Conservation (phyloP, 92 coral and sea anemone species). For the Galaxea fascicularis region DNA sequence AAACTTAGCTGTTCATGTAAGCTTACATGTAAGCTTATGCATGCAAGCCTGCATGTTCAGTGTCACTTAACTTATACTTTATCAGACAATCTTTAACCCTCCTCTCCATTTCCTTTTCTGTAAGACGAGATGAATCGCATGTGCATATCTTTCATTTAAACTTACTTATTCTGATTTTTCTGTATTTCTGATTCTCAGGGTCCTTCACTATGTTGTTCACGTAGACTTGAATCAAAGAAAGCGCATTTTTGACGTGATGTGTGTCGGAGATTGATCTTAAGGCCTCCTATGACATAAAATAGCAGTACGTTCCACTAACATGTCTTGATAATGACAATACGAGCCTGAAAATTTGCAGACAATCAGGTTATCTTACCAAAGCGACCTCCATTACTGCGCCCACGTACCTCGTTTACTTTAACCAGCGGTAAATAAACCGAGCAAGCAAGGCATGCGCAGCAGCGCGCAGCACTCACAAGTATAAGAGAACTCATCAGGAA, state of each 20-base stretch:
- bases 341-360: neutral
- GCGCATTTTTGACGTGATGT: conserved; percentile 59
- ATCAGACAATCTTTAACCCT: no score
- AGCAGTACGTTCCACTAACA: neutral
- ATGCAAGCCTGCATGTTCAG: no score
- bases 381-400: conserved; percentile 84
- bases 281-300: conserved; percentile 62
- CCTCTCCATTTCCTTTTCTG: no score
- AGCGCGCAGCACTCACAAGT: neutral
- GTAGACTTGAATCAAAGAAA: conserved; percentile 87
- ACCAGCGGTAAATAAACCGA: neutral
- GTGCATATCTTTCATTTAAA: neutral
- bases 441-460: neutral
- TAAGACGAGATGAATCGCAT: neutral
- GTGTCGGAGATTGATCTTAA: conserved; percentile 61
- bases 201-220: conserved; percentile 87
- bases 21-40: no score
- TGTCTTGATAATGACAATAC: neutral
- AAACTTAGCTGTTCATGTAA: no score
- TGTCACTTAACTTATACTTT: no score
- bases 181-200: conserved; percentile 85
- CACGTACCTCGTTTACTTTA: neutral
- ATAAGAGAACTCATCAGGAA: neutral
- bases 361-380: conserved; percentile 62
- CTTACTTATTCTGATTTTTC: conserved; percentile 94